phyloP scores from a whole-genome alignment of 2,113 vertebrate species.

The Cygnus buccinator region DNA sequence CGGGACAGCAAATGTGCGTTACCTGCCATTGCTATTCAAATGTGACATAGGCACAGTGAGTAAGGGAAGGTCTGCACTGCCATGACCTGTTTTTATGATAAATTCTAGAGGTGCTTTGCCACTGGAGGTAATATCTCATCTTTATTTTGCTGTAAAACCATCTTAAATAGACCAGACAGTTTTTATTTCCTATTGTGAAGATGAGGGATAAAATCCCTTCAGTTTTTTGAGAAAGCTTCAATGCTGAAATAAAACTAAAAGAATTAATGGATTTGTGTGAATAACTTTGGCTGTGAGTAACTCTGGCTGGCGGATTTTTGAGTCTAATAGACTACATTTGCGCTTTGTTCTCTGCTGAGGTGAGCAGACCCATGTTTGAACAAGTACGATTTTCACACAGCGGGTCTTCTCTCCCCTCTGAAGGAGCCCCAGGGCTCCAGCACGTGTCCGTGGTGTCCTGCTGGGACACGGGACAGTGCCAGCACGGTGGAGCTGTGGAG shows the following conservation, averaged over 20 bases:
- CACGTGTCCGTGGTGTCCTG: fast-evolving
- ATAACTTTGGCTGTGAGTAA: not conserved
- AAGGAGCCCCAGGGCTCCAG: not conserved
- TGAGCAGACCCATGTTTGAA: fast-evolving
- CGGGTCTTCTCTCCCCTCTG: not conserved
- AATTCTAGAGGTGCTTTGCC: not conserved
- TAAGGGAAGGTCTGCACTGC: fast-evolving
- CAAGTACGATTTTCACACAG: fast-evolving
- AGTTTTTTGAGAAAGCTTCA: not conserved
- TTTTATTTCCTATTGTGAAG: not conserved
- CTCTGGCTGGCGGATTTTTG: fast-evolving
- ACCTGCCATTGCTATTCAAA: not conserved
- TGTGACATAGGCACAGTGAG: fast-evolving
- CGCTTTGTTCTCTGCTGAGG: not conserved
- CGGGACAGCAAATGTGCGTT: fast-evolving
- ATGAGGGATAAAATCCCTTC: not conserved
- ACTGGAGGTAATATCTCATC: not conserved
- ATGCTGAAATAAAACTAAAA: conserved; percentile 1
- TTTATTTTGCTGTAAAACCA: not conserved
- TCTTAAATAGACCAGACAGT: not conserved
- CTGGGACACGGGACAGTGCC: too few relatives aligned
- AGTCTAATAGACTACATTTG: fast-evolving
- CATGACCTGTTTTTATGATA: fast-evolving
- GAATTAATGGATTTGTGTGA: not conserved
- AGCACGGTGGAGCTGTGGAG: fast-evolving